Base-by-base conservation (phyloP, 2,888 invertebrate genomes). In the Allolobophora icterica region DNA sequence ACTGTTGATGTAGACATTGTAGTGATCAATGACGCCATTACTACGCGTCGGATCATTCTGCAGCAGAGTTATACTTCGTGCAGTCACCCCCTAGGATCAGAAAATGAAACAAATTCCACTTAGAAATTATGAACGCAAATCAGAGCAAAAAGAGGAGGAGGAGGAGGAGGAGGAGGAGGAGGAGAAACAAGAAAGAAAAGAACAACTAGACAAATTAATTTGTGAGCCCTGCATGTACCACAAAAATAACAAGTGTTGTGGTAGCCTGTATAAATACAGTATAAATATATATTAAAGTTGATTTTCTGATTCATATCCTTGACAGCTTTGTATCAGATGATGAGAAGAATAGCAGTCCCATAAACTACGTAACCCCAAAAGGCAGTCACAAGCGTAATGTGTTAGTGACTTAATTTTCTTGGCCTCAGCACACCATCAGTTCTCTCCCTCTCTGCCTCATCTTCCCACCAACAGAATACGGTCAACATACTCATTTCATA, bases 11-110 rank as follows among this genome's bases (percentile, higher is more conserved):
- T 94, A 93, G 58, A 95, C 93, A 92, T 93, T 94, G 92, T 95
- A 95, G 84, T 93, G 92, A 30, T 34, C 92, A 83, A 95, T 94
- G 34, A 93, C 84, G 19, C 95, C 95, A 93, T 95, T 95, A 13
- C 94, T 93, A 33, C 91, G 87, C 15, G 90, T 87, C 17, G 95
- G 95, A 34, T 93, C 93, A 15, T 91, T 92, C 4, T 94, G 92
- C 21, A 91, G 91, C 15, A 95, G 93, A 34, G 93, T 93, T n/a
- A 94, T 93, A 40, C 93, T 93, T 19, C 92, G 89, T 30, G 91
- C 42, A 21, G 92, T 84, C 87, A 87, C 87, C 11, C 6, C 34
- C 87, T 87, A 58, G 84, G n/a, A 89, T 42, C 38, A 42, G 30
- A 42, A 21, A 42, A 89, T 40, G n/a, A 34, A 52, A 89, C 13